These are phyloP conservation scores for Lagorchestes hirsutus DNA, from an alignment of 2,797 vertebrate genomes.

Conservation along the genomic window DNA sequence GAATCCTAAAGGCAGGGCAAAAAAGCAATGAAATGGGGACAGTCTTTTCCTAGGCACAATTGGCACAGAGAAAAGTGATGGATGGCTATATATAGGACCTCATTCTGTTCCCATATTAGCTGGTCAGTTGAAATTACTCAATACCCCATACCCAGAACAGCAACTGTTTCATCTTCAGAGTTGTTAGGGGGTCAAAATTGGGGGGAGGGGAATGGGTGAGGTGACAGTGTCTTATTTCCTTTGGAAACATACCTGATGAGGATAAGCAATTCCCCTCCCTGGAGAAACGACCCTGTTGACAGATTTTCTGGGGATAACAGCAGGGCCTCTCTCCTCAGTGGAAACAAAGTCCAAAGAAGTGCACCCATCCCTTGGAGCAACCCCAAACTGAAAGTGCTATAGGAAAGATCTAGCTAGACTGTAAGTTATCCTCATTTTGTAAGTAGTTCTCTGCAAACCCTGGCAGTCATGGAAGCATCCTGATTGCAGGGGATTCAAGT, in stretches of 20 bases:
- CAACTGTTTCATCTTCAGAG: background rate
- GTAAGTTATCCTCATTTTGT: background rate
- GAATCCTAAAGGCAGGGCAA: background rate
- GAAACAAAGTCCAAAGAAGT: background rate
- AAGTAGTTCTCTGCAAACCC: background rate
- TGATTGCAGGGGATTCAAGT: background rate
- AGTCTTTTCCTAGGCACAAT: background rate
- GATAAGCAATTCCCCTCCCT: background rate
- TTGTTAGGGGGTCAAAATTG: background rate
- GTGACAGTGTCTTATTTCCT: background rate
- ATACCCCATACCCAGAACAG: background rate
- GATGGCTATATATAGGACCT: background rate
- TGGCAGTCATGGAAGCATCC: background rate
- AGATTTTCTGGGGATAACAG: background rate
- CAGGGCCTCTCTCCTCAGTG: background rate
- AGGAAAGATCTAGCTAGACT: background rate
- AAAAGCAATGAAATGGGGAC: background rate
- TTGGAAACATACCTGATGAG: background rate
- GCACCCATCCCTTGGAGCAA: background rate
- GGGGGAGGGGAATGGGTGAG: background rate
- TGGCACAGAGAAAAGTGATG: background rate
- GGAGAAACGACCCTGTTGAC: background rate
- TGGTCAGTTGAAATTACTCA: background rate
- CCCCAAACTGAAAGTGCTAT: background rate
- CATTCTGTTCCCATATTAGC: background rate